Evolutionary conservation across 2,113 vertebrate species (phyloP).

Genomic region (Perca schrenkii): DNA sequence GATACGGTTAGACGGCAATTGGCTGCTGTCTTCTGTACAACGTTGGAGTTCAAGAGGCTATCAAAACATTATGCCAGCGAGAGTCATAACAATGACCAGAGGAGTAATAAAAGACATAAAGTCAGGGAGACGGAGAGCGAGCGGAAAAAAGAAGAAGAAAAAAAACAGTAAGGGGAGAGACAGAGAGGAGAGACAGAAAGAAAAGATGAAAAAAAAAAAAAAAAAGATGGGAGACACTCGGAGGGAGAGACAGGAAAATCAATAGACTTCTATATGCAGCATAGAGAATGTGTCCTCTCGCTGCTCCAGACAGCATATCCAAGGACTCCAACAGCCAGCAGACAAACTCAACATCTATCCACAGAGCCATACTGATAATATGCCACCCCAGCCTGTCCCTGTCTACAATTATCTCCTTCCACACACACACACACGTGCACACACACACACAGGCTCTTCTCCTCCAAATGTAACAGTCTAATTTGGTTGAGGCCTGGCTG

Average conservation of each 20-base stretch:
- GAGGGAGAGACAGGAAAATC: conserved; percentile 72
- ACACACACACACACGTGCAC: conserved; percentile 19
- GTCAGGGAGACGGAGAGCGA: conserved; percentile 30
- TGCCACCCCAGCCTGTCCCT: conserved; percentile 46
- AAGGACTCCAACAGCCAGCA: conserved; percentile 61
- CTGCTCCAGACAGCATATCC: conserved; percentile 57
- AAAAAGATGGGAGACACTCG: conserved; percentile 37
- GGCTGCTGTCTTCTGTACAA: conserved; percentile 36
- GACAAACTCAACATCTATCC: conserved; percentile 68
- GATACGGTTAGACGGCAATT: conserved; percentile 31
- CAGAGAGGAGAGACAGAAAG: not conserved
- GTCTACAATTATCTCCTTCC: conserved; percentile 54
- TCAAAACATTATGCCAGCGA: conserved; percentile 65
- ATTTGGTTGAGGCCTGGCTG: conserved; percentile 67
- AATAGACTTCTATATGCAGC: conserved; percentile 72
- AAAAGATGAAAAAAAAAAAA: conserved; percentile 22
- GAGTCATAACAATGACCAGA: conserved; percentile 61
- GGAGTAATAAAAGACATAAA: conserved; percentile 69
- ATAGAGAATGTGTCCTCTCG: conserved; percentile 51
- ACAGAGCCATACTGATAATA: conserved; percentile 63
- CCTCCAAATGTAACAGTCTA: conserved; percentile 72
- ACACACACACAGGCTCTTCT: conserved; percentile 39
- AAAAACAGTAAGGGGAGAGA: not conserved
- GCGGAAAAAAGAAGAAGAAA: not conserved
- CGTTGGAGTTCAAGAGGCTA: conserved; percentile 62